A percentile compares a stretch with the other conserved stretches of the same genome.
These are phyloP conservation scores for Aphelocoma coerulescens DNA, from an alignment of 2,113 vertebrate species.

Conservation along the genomic window DNA sequence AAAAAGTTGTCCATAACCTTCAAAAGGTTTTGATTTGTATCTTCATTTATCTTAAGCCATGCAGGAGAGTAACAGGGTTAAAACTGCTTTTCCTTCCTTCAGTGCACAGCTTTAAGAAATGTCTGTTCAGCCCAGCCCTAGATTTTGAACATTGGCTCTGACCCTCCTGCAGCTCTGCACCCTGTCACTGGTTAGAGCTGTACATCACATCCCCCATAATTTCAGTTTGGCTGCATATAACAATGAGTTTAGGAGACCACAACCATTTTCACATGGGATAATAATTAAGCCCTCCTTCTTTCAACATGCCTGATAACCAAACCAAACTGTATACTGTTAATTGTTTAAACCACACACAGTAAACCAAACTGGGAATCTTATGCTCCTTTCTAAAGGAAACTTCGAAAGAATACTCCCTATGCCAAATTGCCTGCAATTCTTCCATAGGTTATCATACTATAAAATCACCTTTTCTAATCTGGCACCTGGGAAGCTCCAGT, in stretches of 20 bases:
- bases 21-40: background rate
- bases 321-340: background rate
- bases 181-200: background rate
- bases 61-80: background rate
- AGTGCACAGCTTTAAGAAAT: background rate
- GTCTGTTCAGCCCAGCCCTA: background rate
- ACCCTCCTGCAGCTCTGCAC: background rate
- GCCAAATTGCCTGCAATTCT: background rate
- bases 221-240: background rate
- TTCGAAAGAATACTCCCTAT: background rate
- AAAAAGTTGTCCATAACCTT: background rate
- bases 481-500: background rate
- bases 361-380: background rate
- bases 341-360: background rate
- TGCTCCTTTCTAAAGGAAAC: background rate
- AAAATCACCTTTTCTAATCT: background rate
- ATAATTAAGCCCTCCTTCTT: background rate
- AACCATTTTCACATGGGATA: background rate
- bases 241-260: background rate
- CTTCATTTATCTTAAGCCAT: background rate
- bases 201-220: fast-evolving
- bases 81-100: background rate
- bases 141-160: background rate
- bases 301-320: background rate
- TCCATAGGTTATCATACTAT: background rate